These are phyloP conservation scores for Battus philenor DNA, from an alignment of 1,140 invertebrate species.

Conservation along the genomic window DNA sequence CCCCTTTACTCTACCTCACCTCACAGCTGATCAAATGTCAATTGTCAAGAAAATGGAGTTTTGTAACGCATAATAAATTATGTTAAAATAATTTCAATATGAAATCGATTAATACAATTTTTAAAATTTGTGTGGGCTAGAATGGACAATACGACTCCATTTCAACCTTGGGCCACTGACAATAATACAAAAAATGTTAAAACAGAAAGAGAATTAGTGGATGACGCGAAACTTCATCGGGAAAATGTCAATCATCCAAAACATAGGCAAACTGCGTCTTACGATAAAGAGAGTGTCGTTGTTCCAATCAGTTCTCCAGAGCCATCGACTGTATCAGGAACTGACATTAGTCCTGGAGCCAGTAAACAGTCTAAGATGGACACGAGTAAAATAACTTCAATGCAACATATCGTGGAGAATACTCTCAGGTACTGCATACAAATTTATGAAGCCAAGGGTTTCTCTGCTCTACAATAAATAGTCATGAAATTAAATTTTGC, in stretches of 20 bases:
- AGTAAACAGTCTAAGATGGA: slow-evolving; percentile 62
- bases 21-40: slow-evolving; percentile 74
- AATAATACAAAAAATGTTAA: slow-evolving; percentile 67
- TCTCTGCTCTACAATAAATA: slow-evolving; percentile 13
- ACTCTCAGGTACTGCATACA: slow-evolving; percentile 65
- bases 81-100: slow-evolving; percentile 63
- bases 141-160: slow-evolving; percentile 72
- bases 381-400: slow-evolving; percentile 63
- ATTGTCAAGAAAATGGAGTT: slow-evolving; percentile 75
- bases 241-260: slow-evolving; percentile 76
- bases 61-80: slow-evolving; percentile 70
- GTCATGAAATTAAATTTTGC: too few species aligned
- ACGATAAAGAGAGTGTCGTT: slow-evolving; percentile 69
- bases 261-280: slow-evolving; percentile 75
- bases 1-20: slow-evolving; percentile 52
- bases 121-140: slow-evolving; percentile 49
- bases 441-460: too few species aligned
- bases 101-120: slow-evolving; percentile 51
- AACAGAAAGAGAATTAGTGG: slow-evolving; percentile 66
- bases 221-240: slow-evolving; percentile 74
- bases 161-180: slow-evolving; percentile 69
- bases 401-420: slow-evolving; percentile 72
- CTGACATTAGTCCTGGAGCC: slow-evolving; percentile 34
- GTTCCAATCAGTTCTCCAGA: slow-evolving; percentile 53
- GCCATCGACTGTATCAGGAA: slow-evolving; percentile 43